A percentile compares a stretch with the other conserved stretches of the same genome.
Evolutionary conservation across 2,888 invertebrate species (phyloP).

Genomic region (Cheilosia pagana): DNA sequence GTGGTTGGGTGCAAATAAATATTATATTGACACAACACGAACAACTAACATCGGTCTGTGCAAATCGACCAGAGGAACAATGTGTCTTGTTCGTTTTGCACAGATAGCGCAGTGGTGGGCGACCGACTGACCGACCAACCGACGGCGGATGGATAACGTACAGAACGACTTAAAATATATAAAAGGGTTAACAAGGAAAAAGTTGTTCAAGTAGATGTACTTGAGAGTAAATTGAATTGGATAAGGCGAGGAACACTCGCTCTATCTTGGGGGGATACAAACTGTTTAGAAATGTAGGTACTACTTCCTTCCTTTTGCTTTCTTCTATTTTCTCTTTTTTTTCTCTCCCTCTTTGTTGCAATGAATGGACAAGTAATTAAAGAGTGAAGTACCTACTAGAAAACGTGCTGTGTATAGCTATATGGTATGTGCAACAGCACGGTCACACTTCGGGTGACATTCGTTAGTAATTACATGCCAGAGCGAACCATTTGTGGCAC

Average conservation of each 20-base stretch:
- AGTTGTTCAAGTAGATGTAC: constrained; percentile 1
- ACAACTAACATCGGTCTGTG: too few species aligned
- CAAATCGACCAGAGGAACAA: too few species aligned
- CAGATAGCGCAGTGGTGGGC: neutral
- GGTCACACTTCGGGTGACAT: constrained; percentile 6
- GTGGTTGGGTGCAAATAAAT: too few species aligned
- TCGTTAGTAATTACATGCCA: constrained; percentile 13
- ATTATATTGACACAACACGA: too few species aligned
- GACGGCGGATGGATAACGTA: neutral
- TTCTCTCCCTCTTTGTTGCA: neutral
- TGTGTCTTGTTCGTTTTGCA: too few species aligned
- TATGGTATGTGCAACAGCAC: neutral
- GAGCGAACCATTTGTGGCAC: neutral
- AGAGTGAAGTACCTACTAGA: constrained; percentile 6
- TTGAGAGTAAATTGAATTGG: constrained; percentile 28
- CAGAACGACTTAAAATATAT: neutral
- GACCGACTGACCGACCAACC: too few species aligned
- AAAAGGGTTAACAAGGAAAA: neutral
- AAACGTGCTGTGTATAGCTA: neutral
- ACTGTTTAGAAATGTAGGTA: neutral
- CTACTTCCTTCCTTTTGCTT: neutral
- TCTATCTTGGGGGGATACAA: neutral
- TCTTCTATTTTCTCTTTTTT: neutral
- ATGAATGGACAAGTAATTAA: constrained; percentile 33
- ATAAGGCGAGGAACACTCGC: neutral